Percentiles rank a stretch among this genome's conserved stretches.
These are phyloP conservation scores for Poeciliopsis infans DNA, from an alignment of 2,797 vertebrate species.

Conservation along the genomic window DNA sequence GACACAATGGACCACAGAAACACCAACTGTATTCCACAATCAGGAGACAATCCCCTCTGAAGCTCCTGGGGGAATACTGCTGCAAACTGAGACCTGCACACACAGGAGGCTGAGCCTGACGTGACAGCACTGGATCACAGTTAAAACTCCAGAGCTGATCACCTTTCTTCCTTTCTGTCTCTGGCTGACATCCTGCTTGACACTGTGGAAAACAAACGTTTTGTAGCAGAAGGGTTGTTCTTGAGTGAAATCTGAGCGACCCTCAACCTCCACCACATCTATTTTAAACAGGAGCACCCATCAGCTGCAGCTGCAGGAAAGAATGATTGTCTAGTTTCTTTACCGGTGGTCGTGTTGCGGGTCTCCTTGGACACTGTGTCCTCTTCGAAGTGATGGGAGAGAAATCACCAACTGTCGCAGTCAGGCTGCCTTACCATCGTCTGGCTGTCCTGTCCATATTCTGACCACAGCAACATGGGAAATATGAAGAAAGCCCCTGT, in stretches of 20 bases:
- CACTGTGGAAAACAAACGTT: constrained; percentile 6
- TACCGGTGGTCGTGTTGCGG: constrained; percentile 68
- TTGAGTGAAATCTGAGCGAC: constrained; percentile 29
- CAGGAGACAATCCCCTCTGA: constrained; percentile 39
- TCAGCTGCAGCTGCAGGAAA: constrained; percentile 53
- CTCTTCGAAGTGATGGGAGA: constrained; percentile 43
- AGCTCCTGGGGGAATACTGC: constrained; percentile 39
- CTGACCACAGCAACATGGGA: constrained; percentile 49
- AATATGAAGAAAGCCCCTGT: constrained; percentile 71
- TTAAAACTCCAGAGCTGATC: constrained; percentile 31
- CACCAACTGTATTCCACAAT: constrained; percentile 26
- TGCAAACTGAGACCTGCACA: constrained; percentile 43
- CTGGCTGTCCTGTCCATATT: constrained; percentile 59
- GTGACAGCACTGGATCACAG: constrained; percentile 24
- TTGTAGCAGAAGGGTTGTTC: constrained; percentile 6
- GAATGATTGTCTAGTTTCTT: constrained; percentile 49
- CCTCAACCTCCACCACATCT: constrained; percentile 60
- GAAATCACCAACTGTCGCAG: constrained; percentile 55
- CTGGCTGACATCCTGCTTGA: constrained; percentile 25
- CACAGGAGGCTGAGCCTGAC: constrained; percentile 24
- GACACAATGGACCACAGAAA: constrained; percentile 62
- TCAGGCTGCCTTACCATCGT: constrained; percentile 38
- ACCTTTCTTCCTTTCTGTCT: constrained; percentile 20
- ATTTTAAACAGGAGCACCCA: constrained; percentile 52
- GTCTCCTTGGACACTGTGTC: constrained; percentile 58